Percentiles rank a stretch among this genome's conserved stretches.
phyloP scores from a whole-genome alignment of 2,113 vertebrate genomes.

The Sinosuthora webbiana region DNA sequence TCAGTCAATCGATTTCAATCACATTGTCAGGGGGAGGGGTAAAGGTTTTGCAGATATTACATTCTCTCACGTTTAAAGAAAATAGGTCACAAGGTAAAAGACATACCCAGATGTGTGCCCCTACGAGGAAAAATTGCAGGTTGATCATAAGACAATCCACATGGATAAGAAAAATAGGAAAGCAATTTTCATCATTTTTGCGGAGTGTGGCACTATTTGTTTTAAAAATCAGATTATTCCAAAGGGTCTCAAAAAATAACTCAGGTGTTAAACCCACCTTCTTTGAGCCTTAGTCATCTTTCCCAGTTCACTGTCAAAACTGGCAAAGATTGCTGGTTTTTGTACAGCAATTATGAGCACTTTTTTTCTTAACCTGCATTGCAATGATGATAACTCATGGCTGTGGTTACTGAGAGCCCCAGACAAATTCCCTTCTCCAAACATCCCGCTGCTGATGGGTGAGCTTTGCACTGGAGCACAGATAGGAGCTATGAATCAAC shows the following conservation, averaged over 20 bases:
- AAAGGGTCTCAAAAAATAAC: background rate
- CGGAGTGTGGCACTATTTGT: background rate
- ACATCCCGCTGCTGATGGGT: background rate
- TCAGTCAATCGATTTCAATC: conserved; percentile 62
- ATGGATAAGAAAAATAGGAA: background rate
- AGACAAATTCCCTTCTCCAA: conserved; percentile 42
- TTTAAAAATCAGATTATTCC: background rate
- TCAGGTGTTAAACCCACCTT: background rate
- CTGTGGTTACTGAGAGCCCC: background rate
- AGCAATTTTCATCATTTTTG: background rate
- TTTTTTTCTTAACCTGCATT: background rate
- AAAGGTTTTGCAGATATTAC: conserved; percentile 44
- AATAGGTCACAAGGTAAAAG: conserved; percentile 51
- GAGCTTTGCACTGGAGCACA: conserved; percentile 38
- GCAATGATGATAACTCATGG: background rate
- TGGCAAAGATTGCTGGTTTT: background rate
- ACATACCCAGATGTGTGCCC: background rate
- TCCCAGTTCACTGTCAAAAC: background rate
- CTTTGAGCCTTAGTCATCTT: background rate
- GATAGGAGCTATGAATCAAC: conserved; percentile 32
- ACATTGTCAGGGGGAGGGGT: conserved; percentile 29
- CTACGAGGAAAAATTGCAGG: background rate
- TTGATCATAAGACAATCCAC: background rate
- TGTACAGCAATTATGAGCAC: background rate
- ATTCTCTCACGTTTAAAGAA: conserved; percentile 38